Base-by-base conservation (phyloP, 1,140 invertebrate species). In the Hycleus cichorii region DNA sequence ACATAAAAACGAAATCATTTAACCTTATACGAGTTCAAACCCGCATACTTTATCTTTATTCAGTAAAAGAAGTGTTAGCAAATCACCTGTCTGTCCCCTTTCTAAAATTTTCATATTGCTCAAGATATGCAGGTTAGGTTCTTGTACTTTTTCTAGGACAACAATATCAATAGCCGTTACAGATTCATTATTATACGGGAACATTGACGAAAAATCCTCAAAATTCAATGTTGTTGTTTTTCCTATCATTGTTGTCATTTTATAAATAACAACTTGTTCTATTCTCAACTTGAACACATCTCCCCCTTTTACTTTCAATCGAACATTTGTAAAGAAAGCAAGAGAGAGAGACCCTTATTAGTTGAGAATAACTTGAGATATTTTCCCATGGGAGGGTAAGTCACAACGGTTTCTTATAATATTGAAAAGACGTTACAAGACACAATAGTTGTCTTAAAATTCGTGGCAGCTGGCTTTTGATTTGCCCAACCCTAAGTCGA, bases 381-480 rank as follows among this genome's bases (percentile, higher is more conserved):
- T 40, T 59, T 59, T 59, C 50, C 46, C 50, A 55, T 43, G 54
- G 58, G 58, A 58, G 58, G 58, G 62, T 64, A 64, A 64, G 59
- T 64, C 50, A 57, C 56, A 58, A 60, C 55, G 47, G 56, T 51
- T 50, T 47, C 57, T 63, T 63, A 46, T 7, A 32, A 32, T 32
- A 58, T 62, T 51, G 60, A 63, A 63, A 65, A 68, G 64, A 68
- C 66, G 66, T 68, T 68, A 63, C 25, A 48, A 44, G 40, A 8
- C 32, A 32, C 32, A 32, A 32, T 32, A 32, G 32, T 32, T 32
- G 32, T 42, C 39, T 60, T 62, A 65, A 68, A 64, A 63, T 58
- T 57, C 57, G 56, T 57, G 57, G 61, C 66, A 68, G 64, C 66
- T 68, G 66, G 64, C 57, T 66, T 66, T 68, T 68, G 66, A 68